These are phyloP conservation scores for Mizuhopecten yessoensis DNA, from an alignment of 1,140 invertebrate species.

Conservation along the genomic window DNA sequence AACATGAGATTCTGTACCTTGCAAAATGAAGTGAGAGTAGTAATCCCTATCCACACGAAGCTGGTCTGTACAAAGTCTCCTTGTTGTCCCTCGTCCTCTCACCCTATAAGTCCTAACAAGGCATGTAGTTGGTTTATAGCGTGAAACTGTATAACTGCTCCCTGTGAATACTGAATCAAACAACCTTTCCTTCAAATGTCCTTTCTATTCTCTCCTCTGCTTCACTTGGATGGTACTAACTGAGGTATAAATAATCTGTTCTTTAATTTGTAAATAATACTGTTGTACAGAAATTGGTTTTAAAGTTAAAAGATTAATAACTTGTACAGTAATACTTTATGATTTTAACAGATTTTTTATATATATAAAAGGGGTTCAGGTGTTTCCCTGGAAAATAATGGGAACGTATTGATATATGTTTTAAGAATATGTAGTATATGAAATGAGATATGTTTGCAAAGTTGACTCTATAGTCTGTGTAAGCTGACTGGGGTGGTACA, in stretches of 20 bases:
- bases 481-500: background rate
- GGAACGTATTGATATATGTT: background rate
- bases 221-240: background rate
- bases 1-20: background rate
- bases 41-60: too few relatives aligned
- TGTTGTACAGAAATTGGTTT: slow-evolving; percentile 32
- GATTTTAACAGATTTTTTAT: slow-evolving; percentile 1
- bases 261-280: slow-evolving; percentile 32
- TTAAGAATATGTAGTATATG: background rate
- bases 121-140: too few relatives aligned
- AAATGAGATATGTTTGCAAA: background rate
- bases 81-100: too few relatives aligned
- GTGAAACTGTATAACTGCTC: too few relatives aligned
- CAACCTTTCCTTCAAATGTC: too few relatives aligned
- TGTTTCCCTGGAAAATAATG: slow-evolving; percentile 2
- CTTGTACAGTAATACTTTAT: slow-evolving; percentile 13
- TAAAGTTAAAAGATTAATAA: slow-evolving; percentile 4
- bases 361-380: background rate
- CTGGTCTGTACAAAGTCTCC: too few relatives aligned
- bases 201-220: background rate
- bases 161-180: too few relatives aligned
- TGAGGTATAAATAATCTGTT: background rate
- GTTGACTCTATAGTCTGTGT: background rate
- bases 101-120: too few relatives aligned
- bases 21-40: too few relatives aligned